phyloP scores from a whole-genome alignment of 2,797 vertebrate genomes.

The Sciurus vulgaris region DNA sequence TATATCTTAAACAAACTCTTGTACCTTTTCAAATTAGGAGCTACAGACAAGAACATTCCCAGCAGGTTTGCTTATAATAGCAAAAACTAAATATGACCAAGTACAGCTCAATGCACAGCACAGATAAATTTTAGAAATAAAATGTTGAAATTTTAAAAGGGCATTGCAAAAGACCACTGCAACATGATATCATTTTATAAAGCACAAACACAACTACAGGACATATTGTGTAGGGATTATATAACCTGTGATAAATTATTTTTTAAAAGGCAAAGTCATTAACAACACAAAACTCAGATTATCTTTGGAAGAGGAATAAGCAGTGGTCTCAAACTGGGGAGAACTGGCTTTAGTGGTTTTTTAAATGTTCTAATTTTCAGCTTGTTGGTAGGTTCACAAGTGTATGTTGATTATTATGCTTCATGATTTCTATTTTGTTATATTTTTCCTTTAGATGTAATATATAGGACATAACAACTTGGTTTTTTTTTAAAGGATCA shows the following conservation, averaged over 20 bases:
- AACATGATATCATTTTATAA: not conserved
- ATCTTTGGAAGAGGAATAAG: not conserved
- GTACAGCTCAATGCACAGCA: not conserved
- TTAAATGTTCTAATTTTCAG: slow-evolving; percentile 5
- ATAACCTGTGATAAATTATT: not conserved
- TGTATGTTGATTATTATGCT: not conserved
- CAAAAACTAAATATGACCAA: slow-evolving; percentile 22
- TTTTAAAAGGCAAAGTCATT: slow-evolving; percentile 25
- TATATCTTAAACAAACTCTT: slow-evolving; percentile 47
- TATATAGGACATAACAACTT: not conserved
- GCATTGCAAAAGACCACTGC: not conserved
- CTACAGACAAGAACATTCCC: slow-evolving; percentile 24
- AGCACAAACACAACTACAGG: not conserved
- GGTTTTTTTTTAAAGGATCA: not conserved
- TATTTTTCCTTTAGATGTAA: slow-evolving; percentile 18
- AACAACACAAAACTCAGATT: not conserved
- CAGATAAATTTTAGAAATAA: not conserved
- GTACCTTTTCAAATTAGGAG: slow-evolving; percentile 1
- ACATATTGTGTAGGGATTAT: not conserved
- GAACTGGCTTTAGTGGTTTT: not conserved
- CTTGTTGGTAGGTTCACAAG: not conserved
- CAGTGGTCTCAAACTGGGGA: not conserved
- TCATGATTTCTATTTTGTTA: slow-evolving; percentile 49
- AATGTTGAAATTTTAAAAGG: slow-evolving; percentile 47
- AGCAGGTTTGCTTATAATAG: not conserved